Evolutionary conservation across 1,140 invertebrate species (phyloP).

Genomic region (Formica selysi): DNA sequence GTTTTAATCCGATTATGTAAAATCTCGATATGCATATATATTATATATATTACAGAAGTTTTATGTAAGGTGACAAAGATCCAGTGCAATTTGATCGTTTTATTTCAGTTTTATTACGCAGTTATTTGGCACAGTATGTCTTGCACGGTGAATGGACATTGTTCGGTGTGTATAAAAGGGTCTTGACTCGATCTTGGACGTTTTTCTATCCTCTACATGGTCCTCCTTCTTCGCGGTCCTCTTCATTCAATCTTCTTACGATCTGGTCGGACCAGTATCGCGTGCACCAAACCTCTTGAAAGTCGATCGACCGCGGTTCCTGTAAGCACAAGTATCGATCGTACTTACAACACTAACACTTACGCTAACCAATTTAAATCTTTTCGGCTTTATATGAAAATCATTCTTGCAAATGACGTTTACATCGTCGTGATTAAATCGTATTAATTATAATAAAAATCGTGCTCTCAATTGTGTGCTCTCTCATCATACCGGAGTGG

Average conservation of each 20-base stretch:
- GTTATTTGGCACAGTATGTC: slow-evolving; percentile 50
- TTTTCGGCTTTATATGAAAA: slow-evolving; percentile 16
- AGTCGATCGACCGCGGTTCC: slow-evolving; percentile 69
- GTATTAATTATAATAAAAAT: slow-evolving; percentile 48
- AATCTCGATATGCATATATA: not conserved
- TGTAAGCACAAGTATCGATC: slow-evolving; percentile 61
- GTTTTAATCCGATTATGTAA: slow-evolving; percentile 32
- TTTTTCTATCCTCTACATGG: slow-evolving; percentile 61
- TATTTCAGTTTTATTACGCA: slow-evolving; percentile 55
- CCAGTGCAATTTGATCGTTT: slow-evolving; percentile 18
- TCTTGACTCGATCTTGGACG: slow-evolving; percentile 32
- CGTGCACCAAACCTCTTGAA: slow-evolving; percentile 65
- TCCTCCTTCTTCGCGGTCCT: slow-evolving; percentile 68
- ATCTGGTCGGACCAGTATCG: slow-evolving; percentile 77
- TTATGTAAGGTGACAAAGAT: slow-evolving; percentile 5
- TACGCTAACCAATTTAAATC: slow-evolving; percentile 11
- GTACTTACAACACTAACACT: slow-evolving; percentile 30
- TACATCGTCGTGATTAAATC: not conserved
- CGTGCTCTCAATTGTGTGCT: not conserved
- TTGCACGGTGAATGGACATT: slow-evolving; percentile 68
- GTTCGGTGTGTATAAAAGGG: slow-evolving; percentile 56
- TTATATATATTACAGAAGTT: not conserved
- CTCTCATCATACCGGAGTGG: not conserved
- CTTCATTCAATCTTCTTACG: slow-evolving; percentile 75
- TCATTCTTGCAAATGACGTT: slow-evolving; percentile 36